A percentile compares a stretch with the other conserved stretches of the same genome.
Evolutionary conservation across 2,797 vertebrate species (phyloP).

Genomic region (Leuciscus waleckii): DNA sequence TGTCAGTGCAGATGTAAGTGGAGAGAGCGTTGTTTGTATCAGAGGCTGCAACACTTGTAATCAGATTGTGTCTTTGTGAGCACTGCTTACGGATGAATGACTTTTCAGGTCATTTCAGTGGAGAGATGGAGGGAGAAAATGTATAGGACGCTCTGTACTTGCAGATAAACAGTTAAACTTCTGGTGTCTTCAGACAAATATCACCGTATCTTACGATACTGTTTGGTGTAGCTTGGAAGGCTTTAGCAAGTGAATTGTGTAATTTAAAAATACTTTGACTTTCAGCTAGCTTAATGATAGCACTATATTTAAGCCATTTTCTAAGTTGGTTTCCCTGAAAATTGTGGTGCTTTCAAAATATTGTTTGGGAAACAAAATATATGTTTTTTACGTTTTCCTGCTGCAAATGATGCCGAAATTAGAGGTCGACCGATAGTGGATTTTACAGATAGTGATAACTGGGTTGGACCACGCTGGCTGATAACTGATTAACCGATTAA

Average conservation of each 20-base stretch:
- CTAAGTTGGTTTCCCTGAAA: background rate
- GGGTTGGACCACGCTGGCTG: no score
- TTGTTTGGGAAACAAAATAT: background rate
- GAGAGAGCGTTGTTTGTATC: conserved; percentile 1
- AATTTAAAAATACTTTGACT: background rate
- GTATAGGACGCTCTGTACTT: background rate
- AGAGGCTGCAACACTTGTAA: background rate
- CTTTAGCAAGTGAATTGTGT: background rate
- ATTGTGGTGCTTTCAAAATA: background rate
- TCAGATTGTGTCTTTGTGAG: conserved; percentile 5
- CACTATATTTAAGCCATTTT: background rate
- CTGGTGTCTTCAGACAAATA: background rate
- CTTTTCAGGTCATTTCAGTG: conserved; percentile 17
- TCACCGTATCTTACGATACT: background rate
- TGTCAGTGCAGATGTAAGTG: conserved; percentile 16
- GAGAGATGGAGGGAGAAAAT: background rate
- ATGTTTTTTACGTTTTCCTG: background rate
- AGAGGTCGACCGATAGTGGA: no score
- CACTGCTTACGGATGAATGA: background rate
- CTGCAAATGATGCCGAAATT: background rate
- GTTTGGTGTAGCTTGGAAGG: background rate
- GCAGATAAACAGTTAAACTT: background rate
- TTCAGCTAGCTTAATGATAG: no score
- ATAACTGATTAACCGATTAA: no score
- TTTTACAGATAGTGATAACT: no score